A percentile compares a stretch with the other conserved stretches of the same genome.
These are phyloP conservation scores for Cotesia vestalis DNA, from an alignment of 1,140 invertebrate genomes.

Conservation along the genomic window DNA sequence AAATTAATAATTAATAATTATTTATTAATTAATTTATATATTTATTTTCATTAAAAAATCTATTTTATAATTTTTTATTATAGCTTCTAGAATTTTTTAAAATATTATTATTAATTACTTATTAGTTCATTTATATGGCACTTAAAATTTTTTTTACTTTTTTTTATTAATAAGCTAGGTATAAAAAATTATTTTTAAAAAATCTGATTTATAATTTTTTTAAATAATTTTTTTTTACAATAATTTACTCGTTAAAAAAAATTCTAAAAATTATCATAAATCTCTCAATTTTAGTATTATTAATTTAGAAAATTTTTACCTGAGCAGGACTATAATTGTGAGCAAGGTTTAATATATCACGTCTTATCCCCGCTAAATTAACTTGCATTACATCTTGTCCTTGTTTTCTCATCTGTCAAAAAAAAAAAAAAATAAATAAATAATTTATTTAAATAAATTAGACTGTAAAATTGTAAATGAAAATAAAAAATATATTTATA, in stretches of 20 bases:
- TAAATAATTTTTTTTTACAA: not conserved
- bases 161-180: too few relatives aligned
- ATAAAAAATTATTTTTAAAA: too few relatives aligned
- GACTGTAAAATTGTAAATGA: constrained; percentile 31
- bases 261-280: not conserved
- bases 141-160: too few relatives aligned
- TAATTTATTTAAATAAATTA: constrained; percentile 27
- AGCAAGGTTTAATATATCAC: constrained; percentile 97
- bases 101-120: too few relatives aligned
- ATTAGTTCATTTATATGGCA: too few relatives aligned
- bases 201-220: not conserved
- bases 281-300: too few relatives aligned
- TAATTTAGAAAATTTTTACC: constrained; percentile 65
- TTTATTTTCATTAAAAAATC: not conserved
- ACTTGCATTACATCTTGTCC: constrained; percentile 88
- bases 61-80: too few relatives aligned
- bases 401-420: constrained; percentile 64
- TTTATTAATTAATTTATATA: constrained; percentile 15
- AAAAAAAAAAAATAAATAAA: not conserved
- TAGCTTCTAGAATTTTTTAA: too few relatives aligned
- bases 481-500: not conserved
- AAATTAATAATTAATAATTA: constrained; percentile 21
- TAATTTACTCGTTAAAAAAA: not conserved
- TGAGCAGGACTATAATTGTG: constrained; percentile 99
- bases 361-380: constrained; percentile 89